phyloP scores from a whole-genome alignment of 1,140 invertebrate species.

The Ostrea denselamellosa region DNA sequence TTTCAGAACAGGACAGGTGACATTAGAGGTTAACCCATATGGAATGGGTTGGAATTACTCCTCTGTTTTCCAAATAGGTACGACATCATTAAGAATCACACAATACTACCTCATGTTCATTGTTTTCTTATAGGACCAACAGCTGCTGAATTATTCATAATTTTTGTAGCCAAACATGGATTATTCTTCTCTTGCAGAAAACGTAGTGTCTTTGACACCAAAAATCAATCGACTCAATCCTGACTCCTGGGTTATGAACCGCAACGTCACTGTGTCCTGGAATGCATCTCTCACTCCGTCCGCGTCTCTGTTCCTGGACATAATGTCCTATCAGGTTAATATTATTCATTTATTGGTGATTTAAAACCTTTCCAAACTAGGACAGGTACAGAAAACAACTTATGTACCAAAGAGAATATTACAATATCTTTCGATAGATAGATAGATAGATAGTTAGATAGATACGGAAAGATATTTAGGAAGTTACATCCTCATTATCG shows the following conservation, averaged over 20 bases:
- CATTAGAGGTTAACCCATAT: slow-evolving; percentile 56
- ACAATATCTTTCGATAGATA: too few species aligned
- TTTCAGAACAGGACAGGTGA: slow-evolving; percentile 61
- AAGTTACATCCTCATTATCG: too few species aligned
- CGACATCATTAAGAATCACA: not conserved
- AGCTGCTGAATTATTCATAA: too few species aligned
- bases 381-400: too few species aligned
- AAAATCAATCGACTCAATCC: slow-evolving; percentile 58
- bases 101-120: too few species aligned
- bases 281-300: slow-evolving; percentile 52
- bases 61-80: slow-evolving; percentile 57
- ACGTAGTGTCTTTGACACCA: slow-evolving; percentile 55
- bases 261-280: slow-evolving; percentile 55
- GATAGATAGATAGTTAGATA: too few species aligned
- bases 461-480: too few species aligned
- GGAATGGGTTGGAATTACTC: slow-evolving; percentile 58
- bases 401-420: too few species aligned
- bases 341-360: not conserved
- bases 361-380: not conserved
- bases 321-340: slow-evolving; percentile 61
- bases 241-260: slow-evolving; percentile 54
- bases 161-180: not conserved
- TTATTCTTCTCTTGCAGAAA: slow-evolving; percentile 57
- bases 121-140: not conserved
- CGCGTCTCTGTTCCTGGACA: slow-evolving; percentile 49